Evolutionary conservation across 2,797 vertebrate genomes (phyloP), one percentile per base, ranked within the genome.

Genomic region (Microctenopoma steveboyesi): DNA sequence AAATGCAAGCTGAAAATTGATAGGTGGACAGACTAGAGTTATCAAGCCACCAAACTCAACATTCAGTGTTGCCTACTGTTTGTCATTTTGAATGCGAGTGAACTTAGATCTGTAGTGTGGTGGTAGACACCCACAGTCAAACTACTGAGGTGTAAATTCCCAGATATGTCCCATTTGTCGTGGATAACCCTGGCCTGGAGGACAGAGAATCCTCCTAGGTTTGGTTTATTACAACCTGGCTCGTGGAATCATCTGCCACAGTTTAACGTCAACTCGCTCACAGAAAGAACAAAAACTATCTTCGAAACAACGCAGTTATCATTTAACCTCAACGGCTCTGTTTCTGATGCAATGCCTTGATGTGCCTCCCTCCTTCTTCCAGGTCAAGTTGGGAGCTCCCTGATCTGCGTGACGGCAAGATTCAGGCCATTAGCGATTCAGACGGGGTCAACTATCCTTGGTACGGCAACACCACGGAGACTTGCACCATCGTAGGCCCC

Each of bases 341-440:
- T 66, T 48, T 45, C 5, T 62, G 28, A 2, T 3, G 52, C 45
- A 73, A 77, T 68, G 45, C 33, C 76, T 48, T 81, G 55, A 28
- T 39, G 2, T 59, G 7, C n/a, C n/a, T 70, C 59, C 25, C 72
- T 45, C 51, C 5, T 39, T 22, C 7, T 18, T 64, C 46, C 81
- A 99, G 98, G 97, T 99, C 97, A 2, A 99, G 97, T 72, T 99
- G 97, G 98, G 98, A 99, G 88, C 96, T 99, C 49, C 98, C 98
- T 0, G 96, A 97, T 48, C 93, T 99, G 16, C 94, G 96, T 4
- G 96, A 97, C 0, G 91, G 95, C 22, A 97, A 95, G 88, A 98
- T 98, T 70, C 92, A 93, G 74, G 97, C 96, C 75, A 98, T 99
- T 90, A 99, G 97, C 0, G 98, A 99, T 93, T 99, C 98, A 0